A percentile compares a stretch with the other conserved stretches of the same genome.
phyloP scores from a whole-genome alignment of 2,113 vertebrate species.

The Corythornis madagascariensis region DNA sequence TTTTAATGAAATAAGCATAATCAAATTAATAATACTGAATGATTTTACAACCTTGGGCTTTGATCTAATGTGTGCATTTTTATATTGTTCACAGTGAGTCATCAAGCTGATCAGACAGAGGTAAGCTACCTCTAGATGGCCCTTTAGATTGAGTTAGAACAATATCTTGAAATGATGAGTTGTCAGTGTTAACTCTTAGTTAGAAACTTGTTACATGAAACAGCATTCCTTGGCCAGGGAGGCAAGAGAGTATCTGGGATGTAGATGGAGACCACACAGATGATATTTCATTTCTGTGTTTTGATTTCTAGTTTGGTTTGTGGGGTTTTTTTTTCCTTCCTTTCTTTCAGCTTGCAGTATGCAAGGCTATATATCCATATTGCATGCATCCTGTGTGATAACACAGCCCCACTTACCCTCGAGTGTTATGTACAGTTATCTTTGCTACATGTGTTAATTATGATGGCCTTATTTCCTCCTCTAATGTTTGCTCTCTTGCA shows the following conservation, averaged over 20 bases:
- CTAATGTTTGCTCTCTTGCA: conserved; percentile 42
- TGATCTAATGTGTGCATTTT: not conserved
- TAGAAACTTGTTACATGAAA: not conserved
- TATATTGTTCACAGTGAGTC: not conserved
- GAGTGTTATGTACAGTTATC: not conserved
- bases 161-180: not conserved
- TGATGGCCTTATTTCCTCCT: not conserved
- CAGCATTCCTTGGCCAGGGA: not conserved
- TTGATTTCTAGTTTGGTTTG: not conserved
- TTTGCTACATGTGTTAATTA: conserved; percentile 11
- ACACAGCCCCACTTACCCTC: not conserved
- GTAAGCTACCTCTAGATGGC: not conserved
- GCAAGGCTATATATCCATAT: not conserved
- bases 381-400: not conserved
- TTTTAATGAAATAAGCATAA: not conserved
- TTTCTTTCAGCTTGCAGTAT: not conserved
- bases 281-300: not conserved
- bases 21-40: not conserved
- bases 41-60: not conserved
- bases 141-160: not conserved
- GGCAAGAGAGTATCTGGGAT: not conserved
- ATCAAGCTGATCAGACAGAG: not conserved
- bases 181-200: not conserved
- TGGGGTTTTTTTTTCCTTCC: not conserved
- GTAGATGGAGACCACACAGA: not conserved